Evolutionary conservation across 2,113 vertebrate species (phyloP).

Genomic region (Hipposideros armiger): DNA sequence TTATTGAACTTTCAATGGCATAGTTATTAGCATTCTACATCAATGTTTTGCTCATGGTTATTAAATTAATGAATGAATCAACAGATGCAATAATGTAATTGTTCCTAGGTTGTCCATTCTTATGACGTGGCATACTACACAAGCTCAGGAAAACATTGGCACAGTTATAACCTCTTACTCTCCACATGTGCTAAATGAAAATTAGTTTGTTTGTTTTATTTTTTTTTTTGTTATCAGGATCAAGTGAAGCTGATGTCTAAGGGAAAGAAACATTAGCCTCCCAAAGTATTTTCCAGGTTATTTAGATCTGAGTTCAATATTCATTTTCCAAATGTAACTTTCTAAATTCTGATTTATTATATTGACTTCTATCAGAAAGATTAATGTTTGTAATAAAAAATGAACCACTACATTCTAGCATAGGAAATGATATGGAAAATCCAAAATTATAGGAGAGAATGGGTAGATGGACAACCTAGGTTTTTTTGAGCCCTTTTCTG

Average conservation of each 20-base stretch:
- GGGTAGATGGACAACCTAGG: background rate
- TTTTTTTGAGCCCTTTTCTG: background rate
- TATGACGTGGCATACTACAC: background rate
- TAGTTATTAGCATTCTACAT: background rate
- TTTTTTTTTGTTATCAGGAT: background rate
- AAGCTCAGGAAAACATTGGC: background rate
- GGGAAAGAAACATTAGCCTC: background rate
- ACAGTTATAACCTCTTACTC: background rate
- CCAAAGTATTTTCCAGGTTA: background rate
- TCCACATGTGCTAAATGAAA: background rate
- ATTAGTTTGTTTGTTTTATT: background rate
- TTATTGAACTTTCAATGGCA: background rate
- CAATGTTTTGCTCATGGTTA: background rate
- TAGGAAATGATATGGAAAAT: background rate
- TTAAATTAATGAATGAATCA: background rate
- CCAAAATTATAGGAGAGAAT: background rate
- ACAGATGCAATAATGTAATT: background rate
- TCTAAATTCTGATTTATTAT: constrained; percentile 21
- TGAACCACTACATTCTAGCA: background rate
- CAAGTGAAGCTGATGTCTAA: background rate
- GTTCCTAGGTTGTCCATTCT: background rate
- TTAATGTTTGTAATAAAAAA: constrained; percentile 44
- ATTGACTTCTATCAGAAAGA: background rate
- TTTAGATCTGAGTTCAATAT: constrained; percentile 14
- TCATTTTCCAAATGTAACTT: background rate